A percentile compares a stretch with the other conserved stretches of the same genome.
Evolutionary conservation across 2,797 vertebrate genomes (phyloP).

Genomic region (Phaenicophaeus curvirostris): DNA sequence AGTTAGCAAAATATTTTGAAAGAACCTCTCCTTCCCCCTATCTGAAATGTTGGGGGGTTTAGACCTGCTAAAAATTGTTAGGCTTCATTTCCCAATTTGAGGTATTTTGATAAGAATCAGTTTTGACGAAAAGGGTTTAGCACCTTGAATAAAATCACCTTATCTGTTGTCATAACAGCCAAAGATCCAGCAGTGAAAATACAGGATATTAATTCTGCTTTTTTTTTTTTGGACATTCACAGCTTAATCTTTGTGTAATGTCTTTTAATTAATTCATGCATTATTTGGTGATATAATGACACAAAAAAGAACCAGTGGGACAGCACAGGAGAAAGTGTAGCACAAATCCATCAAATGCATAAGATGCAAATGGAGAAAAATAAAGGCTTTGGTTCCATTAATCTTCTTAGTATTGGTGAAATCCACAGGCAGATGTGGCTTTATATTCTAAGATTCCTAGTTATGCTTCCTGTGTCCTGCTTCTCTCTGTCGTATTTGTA

Average conservation of each 20-base stretch:
- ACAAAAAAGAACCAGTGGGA: not conserved
- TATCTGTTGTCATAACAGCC: not conserved
- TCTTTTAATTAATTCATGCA: not conserved
- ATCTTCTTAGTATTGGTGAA: not conserved
- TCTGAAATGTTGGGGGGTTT: not conserved
- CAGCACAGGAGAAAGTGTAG: not conserved
- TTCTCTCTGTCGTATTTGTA: not conserved
- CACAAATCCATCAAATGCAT: not conserved
- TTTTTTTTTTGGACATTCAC: not conserved
- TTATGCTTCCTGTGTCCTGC: not conserved
- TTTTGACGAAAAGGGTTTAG: not conserved
- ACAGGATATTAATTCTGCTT: not conserved
- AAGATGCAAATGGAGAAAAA: not conserved
- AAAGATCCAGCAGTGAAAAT: not conserved
- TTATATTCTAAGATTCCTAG: not conserved
- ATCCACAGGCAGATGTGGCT: not conserved
- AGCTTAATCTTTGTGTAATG: not conserved
- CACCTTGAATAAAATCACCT: not conserved
- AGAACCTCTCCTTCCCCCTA: rapidly evolving
- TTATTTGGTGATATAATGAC: not conserved
- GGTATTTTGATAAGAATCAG: not conserved
- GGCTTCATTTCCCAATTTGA: not conserved
- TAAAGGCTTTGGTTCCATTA: not conserved
- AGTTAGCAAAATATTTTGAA: not conserved
- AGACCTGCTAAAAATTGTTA: not conserved